phyloP scores from a whole-genome alignment of 2,888 invertebrate genomes.

The Bombylius major region DNA sequence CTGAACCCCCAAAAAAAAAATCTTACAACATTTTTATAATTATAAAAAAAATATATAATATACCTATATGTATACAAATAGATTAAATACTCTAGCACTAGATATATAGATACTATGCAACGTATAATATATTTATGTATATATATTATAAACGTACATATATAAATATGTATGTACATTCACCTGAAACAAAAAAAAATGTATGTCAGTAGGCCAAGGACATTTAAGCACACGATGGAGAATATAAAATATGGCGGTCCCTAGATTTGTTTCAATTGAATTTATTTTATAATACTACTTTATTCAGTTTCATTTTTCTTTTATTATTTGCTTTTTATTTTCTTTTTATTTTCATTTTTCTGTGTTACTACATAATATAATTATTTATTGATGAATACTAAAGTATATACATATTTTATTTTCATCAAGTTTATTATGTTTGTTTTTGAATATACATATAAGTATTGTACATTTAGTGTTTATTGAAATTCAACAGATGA shows the following conservation, averaged over 20 bases:
- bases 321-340: not conserved
- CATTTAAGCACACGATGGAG: slow-evolving; percentile 1
- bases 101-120: not conserved
- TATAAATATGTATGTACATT: not conserved
- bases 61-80: not conserved
- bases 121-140: not conserved
- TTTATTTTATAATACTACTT: not conserved
- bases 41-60: not conserved
- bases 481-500: too few species aligned
- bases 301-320: not conserved
- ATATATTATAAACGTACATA: not conserved
- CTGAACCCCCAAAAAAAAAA: too few species aligned
- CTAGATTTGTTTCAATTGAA: not conserved
- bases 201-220: slow-evolving; percentile 3
- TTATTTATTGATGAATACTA: too few species aligned
- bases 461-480: too few species aligned
- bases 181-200: not conserved
- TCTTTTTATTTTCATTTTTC: slow-evolving; percentile 1
- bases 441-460: too few species aligned
- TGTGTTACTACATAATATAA: not conserved
- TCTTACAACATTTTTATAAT: too few species aligned
- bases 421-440: too few species aligned
- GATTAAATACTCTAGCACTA: not conserved
- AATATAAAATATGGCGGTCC: not conserved
- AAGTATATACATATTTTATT: too few species aligned